Percentiles rank a stretch among this genome's conserved stretches.
These are phyloP conservation scores for Pachydiplax longipennis DNA, from an alignment of 2,888 invertebrate genomes.

Conservation along the genomic window DNA sequence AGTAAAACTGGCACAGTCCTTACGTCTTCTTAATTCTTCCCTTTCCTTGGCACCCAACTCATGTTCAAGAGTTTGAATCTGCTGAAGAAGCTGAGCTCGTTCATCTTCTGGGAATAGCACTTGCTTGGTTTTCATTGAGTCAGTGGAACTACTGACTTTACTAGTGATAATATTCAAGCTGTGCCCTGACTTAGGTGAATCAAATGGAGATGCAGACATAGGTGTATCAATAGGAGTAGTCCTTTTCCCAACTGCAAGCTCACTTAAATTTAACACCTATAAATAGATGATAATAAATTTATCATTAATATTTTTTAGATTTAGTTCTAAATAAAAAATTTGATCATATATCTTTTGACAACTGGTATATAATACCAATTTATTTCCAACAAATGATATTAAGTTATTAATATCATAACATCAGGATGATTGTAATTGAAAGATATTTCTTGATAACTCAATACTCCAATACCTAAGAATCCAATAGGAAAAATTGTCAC, in stretches of 20 bases:
- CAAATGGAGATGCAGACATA: not conserved
- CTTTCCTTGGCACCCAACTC: slow-evolving; percentile 30
- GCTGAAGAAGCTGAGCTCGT: not conserved
- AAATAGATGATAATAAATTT: not conserved
- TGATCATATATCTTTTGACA: too few species aligned
- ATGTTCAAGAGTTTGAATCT: not conserved
- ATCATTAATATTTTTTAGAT: too few species aligned
- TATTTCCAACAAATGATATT: too few species aligned
- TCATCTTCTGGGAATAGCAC: not conserved
- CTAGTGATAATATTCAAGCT: not conserved
- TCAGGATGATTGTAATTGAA: too few species aligned
- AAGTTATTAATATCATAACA: too few species aligned
- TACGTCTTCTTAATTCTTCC: slow-evolving; percentile 45
- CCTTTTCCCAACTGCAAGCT: not conserved
- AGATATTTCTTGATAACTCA: too few species aligned
- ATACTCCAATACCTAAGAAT: too few species aligned
- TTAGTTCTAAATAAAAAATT: too few species aligned
- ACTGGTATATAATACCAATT: too few species aligned
- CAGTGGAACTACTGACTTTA: not conserved
- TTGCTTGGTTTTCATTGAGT: not conserved
- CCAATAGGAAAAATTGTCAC: too few species aligned
- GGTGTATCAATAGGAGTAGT: not conserved
- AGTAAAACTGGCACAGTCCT: not conserved
- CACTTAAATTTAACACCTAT: slow-evolving; percentile 40
- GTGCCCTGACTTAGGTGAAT: not conserved